Percentiles rank a stretch among this genome's conserved stretches.
phyloP scores from a whole-genome alignment of 2,888 invertebrate species.

The Catocala nupta region DNA sequence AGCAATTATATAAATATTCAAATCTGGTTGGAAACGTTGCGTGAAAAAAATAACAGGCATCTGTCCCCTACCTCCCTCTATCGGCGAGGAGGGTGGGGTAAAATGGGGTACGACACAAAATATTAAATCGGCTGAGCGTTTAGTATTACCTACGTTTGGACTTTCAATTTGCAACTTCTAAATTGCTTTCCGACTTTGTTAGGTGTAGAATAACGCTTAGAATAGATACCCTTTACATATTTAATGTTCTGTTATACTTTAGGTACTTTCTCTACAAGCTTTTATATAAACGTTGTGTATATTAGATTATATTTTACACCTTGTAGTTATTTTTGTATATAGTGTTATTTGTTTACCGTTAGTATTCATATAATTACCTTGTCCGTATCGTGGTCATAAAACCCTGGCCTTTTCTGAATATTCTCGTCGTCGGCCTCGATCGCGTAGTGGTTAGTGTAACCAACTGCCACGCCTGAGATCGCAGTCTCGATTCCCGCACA shows the following conservation, averaged over 20 bases:
- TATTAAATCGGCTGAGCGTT: slow-evolving; percentile 49
- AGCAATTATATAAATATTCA: slow-evolving; percentile 48
- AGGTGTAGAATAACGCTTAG: slow-evolving; percentile 30
- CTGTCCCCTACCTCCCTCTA: slow-evolving; percentile 50
- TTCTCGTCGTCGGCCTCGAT: too few species aligned
- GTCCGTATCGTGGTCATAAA: too few species aligned
- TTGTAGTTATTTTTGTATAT: too few species aligned
- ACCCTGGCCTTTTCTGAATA: too few species aligned
- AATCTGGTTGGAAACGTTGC: slow-evolving; percentile 44
- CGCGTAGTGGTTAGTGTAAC: too few species aligned
- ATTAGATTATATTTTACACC: too few species aligned
- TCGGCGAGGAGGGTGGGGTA: slow-evolving; percentile 35
- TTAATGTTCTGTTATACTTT: background rate
- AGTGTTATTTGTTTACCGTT: too few species aligned
- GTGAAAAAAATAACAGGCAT: slow-evolving; percentile 52
- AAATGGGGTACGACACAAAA: slow-evolving; percentile 34
- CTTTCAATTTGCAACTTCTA: slow-evolving; percentile 46
- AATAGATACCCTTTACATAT: slow-evolving; percentile 9
- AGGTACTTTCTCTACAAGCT: background rate
- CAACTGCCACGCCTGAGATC: too few species aligned
- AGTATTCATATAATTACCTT: too few species aligned
- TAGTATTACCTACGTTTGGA: slow-evolving; percentile 49
- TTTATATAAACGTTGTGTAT: too few species aligned
- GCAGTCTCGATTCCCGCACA: too few species aligned
- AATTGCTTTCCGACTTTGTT: slow-evolving; percentile 41